phyloP scores from a whole-genome alignment of 2,113 vertebrate genomes.

The Rhizomys pruinosus region DNA sequence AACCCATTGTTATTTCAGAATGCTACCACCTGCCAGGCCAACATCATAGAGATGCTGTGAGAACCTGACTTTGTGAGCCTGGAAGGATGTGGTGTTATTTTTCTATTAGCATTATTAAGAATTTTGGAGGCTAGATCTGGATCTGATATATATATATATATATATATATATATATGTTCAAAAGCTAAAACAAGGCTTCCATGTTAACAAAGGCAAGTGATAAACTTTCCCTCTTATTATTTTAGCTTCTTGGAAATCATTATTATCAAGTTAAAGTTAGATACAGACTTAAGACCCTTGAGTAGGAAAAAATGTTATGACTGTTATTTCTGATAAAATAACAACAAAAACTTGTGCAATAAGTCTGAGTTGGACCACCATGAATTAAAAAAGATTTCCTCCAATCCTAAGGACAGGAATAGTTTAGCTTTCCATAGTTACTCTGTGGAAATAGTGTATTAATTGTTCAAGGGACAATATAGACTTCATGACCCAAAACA shows the following conservation, averaged over 20 bases:
- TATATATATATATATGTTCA: no score
- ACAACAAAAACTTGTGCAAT: background rate
- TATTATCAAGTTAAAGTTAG: slow-evolving; percentile 46
- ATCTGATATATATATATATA: background rate
- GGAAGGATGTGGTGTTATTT: background rate
- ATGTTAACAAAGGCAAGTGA: background rate
- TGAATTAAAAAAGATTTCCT: background rate
- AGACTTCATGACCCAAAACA: background rate
- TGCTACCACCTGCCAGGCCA: background rate
- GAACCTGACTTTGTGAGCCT: background rate
- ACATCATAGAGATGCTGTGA: background rate
- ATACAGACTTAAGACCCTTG: background rate
- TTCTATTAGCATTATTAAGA: background rate
- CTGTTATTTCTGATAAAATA: background rate
- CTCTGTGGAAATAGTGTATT: background rate
- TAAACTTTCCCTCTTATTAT: background rate
- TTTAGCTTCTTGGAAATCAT: slow-evolving; percentile 26
- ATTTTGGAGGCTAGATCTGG: background rate
- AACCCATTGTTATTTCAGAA: background rate
- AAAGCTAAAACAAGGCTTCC: slow-evolving; percentile 42
- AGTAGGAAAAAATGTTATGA: background rate
- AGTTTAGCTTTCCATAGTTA: background rate
- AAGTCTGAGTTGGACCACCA: background rate
- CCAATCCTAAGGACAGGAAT: background rate
- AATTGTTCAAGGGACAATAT: background rate